Conservation (phyloP, 1,140 invertebrate genomes). For the Hycleus cichorii region DNA sequence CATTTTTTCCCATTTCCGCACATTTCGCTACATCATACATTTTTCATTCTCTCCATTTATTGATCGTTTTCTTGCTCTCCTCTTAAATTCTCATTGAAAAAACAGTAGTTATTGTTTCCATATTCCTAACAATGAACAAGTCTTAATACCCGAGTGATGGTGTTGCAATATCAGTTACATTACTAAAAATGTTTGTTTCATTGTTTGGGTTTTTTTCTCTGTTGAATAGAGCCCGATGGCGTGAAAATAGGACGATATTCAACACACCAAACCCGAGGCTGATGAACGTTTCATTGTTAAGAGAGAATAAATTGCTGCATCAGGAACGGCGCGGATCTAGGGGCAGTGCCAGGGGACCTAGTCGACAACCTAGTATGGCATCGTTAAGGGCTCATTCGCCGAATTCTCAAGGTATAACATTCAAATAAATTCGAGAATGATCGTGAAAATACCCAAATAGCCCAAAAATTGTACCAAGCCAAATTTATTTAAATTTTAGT, state of each 20-base stretch:
- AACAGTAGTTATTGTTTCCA: not conserved
- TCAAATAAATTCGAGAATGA: too few relatives aligned
- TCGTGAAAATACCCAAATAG: too few relatives aligned
- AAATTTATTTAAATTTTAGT: too few relatives aligned
- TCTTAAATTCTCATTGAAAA: not conserved
- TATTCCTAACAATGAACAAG: too few relatives aligned
- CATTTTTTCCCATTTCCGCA: too few relatives aligned
- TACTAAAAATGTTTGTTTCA: not conserved
- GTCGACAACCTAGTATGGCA: conserved; percentile 72
- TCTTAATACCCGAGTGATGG: too few relatives aligned
- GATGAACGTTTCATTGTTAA: conserved; percentile 78
- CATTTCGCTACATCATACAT: too few relatives aligned
- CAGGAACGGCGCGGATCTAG: conserved; percentile 69
- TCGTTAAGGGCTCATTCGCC: conserved; percentile 73
- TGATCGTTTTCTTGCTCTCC: too few relatives aligned
- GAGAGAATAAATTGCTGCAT: conserved; percentile 73
- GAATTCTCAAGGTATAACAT: conserved; percentile 60
- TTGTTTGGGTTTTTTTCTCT: not conserved
- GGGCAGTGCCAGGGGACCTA: conserved; percentile 64
- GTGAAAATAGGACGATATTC: conserved; percentile 86
- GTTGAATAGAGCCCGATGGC: conserved; percentile 72
- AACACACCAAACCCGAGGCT: conserved; percentile 87
- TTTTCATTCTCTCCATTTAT: too few relatives aligned
- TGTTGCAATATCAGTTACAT: not conserved
- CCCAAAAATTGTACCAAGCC: too few relatives aligned